phyloP scores from a whole-genome alignment of 2,113 vertebrate genomes.

The Dromiciops gliroides region DNA sequence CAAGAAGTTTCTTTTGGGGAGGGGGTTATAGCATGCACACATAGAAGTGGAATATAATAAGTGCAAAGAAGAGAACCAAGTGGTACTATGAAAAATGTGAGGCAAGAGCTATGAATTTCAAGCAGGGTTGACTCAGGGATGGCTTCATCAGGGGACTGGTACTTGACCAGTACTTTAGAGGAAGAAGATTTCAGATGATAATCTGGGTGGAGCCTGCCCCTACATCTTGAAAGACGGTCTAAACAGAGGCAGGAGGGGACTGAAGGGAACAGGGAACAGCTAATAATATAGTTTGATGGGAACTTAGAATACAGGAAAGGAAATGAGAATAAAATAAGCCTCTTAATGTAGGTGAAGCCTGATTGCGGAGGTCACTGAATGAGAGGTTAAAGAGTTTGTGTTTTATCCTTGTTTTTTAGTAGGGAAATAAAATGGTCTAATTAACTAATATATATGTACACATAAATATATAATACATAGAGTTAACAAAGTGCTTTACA shows the following conservation, averaged over 20 bases:
- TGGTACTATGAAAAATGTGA: not conserved
- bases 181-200: not conserved
- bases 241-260: not conserved
- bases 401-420: not conserved
- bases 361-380: not conserved
- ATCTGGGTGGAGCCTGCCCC: not conserved
- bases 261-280: not conserved
- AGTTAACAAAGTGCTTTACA: not conserved
- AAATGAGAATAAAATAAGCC: not conserved
- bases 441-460: not conserved
- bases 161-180: not conserved
- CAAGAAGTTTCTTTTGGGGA: not conserved
- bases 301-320: not conserved
- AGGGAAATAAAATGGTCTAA: not conserved
- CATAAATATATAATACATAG: not conserved
- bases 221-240: not conserved
- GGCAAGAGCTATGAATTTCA: not conserved
- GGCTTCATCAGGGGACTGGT: not conserved
- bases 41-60: not conserved
- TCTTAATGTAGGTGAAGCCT: not conserved
- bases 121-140: not conserved
- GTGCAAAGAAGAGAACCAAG: not conserved
- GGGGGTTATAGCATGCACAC: not conserved
- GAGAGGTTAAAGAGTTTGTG: not conserved
- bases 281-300: not conserved